These are phyloP conservation scores for Toxotes jaculatrix DNA, from an alignment of 2,113 vertebrate genomes.

Conservation along the genomic window DNA sequence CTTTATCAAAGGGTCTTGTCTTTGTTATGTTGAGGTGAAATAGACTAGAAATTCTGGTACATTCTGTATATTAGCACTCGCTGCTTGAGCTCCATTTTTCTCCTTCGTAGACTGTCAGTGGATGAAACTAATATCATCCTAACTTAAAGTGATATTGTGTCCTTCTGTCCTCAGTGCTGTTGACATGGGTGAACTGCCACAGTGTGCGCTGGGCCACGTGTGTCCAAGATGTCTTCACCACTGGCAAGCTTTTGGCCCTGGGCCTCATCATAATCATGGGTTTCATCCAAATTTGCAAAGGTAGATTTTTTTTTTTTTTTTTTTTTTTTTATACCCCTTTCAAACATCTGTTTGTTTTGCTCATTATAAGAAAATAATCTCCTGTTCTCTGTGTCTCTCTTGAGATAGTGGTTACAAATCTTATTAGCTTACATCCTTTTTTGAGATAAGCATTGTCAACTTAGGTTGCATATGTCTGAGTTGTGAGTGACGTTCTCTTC, in stretches of 20 bases:
- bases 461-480: neutral
- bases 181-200: slow-evolving; percentile 90
- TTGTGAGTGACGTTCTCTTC: neutral
- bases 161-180: slow-evolving; percentile 78
- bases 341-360: neutral
- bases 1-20: neutral
- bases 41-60: neutral
- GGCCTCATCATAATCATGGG: slow-evolving; percentile 88
- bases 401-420: no score
- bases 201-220: slow-evolving; percentile 89
- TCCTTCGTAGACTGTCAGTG: neutral
- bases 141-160: neutral
- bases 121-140: no score
- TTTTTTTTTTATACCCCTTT: neutral
- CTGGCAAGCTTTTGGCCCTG: slow-evolving; percentile 88
- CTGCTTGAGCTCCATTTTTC: neutral
- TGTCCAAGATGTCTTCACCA: slow-evolving; percentile 88
- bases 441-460: neutral
- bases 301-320: slow-evolving; percentile 54
- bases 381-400: no score
- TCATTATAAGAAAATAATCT: no score
- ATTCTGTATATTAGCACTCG: neutral
- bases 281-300: slow-evolving; percentile 88
- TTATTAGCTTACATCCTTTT: neutral
- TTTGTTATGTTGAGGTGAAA: neutral